A percentile compares a stretch with the other conserved stretches of the same genome.
Evolutionary conservation across 1,140 invertebrate genomes (phyloP).

Genomic region (Ips nitidus): DNA sequence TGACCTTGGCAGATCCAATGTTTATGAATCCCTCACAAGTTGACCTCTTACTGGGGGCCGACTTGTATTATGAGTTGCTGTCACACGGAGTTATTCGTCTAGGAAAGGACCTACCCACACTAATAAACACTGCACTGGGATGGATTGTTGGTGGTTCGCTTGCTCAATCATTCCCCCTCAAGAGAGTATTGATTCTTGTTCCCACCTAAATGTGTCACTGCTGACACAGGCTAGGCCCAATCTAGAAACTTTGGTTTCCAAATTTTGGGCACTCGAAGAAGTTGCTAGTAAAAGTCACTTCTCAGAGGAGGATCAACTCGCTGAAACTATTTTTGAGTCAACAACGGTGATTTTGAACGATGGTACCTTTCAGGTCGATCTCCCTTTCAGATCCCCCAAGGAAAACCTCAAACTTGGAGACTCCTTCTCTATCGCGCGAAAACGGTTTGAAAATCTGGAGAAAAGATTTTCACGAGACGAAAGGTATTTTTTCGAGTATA

Average conservation of each 20-base stretch:
- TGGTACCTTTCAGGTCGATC: conserved; percentile 19
- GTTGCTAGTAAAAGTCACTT: neutral
- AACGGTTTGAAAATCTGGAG: conserved; percentile 12
- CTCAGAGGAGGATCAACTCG: conserved; percentile 9
- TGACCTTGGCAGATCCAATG: conserved; percentile 11
- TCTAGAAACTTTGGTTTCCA: conserved; percentile 11
- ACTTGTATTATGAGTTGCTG: conserved; percentile 21
- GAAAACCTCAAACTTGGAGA: conserved; percentile 7
- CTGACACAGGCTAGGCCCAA: neutral
- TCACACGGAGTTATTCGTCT: neutral
- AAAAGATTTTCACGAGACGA: conserved; percentile 8
- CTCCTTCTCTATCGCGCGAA: conserved; percentile 7
- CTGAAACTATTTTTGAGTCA: conserved; percentile 16
- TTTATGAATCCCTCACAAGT: conserved; percentile 11
- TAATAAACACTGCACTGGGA: conserved; percentile 16
- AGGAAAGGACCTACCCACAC: conserved; percentile 7
- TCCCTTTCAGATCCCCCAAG: conserved; percentile 1
- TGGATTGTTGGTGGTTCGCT: conserved; percentile 23
- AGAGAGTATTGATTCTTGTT: neutral
- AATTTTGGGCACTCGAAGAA: conserved; percentile 24
- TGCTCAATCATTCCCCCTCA: conserved; percentile 3
- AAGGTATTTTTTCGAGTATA: conserved; percentile 23
- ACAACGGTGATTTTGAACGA: neutral
- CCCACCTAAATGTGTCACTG: conserved; percentile 2
- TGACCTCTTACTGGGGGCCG: conserved; percentile 24